Percentiles rank a stretch among this genome's conserved stretches.
phyloP scores from a whole-genome alignment of 2,888 invertebrate genomes.

The Seladonia tumulorum region DNA sequence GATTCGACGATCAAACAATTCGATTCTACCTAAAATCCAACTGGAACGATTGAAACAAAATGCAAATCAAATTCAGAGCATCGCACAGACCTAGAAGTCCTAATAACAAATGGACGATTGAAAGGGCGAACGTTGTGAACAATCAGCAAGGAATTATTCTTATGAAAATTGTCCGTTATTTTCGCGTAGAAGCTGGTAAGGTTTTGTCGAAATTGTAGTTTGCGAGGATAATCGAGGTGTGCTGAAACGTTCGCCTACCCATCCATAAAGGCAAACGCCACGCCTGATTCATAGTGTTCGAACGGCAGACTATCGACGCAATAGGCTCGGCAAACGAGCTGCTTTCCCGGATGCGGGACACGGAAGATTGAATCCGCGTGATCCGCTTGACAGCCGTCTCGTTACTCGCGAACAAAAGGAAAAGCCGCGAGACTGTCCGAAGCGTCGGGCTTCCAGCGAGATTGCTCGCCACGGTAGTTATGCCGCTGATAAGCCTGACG shows the following conservation, averaged over 20 bases:
- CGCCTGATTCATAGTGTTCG: background rate
- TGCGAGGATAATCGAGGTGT: background rate
- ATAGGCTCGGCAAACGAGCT: conserved; percentile 34
- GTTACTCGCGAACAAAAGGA: conserved; percentile 10
- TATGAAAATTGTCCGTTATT: background rate
- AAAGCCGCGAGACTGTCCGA: background rate
- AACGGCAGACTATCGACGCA: conserved; percentile 25
- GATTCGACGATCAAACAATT: too few species aligned
- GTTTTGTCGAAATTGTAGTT: background rate
- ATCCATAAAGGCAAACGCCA: background rate
- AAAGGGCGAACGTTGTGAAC: background rate
- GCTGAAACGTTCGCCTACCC: background rate
- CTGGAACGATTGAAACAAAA: too few species aligned
- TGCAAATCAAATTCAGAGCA: background rate
- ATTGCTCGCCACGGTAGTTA: background rate
- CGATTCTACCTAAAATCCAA: too few species aligned
- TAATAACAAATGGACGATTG: background rate
- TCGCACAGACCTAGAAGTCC: background rate
- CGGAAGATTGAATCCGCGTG: conserved; percentile 52
- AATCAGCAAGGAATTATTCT: background rate
- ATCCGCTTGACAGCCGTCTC: conserved; percentile 2
- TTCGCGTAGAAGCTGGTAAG: background rate
- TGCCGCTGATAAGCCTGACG: conserved; percentile 39
- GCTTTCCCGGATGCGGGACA: conserved; percentile 53
- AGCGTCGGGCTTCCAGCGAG: conserved; percentile 5